phyloP scores from a whole-genome alignment of 2,113 vertebrate genomes.

The Gnathonemus echidnorhynchus region DNA sequence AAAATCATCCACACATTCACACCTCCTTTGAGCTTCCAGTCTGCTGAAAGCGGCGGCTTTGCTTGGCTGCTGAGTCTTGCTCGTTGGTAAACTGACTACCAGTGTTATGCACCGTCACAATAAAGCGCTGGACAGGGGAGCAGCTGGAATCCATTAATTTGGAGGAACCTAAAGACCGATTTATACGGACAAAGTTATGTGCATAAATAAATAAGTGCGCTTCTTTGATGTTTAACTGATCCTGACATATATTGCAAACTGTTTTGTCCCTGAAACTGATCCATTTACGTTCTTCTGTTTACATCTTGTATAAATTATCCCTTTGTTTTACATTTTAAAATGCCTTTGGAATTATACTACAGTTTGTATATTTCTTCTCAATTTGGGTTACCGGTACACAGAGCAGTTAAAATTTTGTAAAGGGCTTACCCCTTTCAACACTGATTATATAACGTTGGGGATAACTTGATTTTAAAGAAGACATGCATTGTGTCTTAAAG shows the following conservation, averaged over 20 bases:
- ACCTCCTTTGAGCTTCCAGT: not conserved
- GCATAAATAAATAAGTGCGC: not conserved
- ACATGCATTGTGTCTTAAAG: not conserved
- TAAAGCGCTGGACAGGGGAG: not conserved
- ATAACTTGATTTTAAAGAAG: not conserved
- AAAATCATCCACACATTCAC: slow-evolving; percentile 11
- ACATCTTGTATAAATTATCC: not conserved
- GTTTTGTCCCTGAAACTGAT: not conserved
- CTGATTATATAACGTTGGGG: not conserved
- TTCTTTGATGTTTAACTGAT: not conserved
- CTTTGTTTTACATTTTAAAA: not conserved
- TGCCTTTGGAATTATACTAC: not conserved
- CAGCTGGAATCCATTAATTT: not conserved
- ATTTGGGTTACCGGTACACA: not conserved
- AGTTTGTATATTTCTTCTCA: not conserved
- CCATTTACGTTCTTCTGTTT: not conserved
- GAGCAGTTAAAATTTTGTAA: not conserved
- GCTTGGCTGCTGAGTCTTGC: not conserved
- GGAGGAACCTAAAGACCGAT: not conserved
- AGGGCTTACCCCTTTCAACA: not conserved
- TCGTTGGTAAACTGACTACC: not conserved
- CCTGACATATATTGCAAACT: not conserved
- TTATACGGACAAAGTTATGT: not conserved
- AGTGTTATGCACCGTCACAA: not conserved
- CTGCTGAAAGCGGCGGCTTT: slow-evolving; percentile 4